Conservation (phyloP, 1,140 invertebrate genomes). For the Campoletis sonorensis region DNA sequence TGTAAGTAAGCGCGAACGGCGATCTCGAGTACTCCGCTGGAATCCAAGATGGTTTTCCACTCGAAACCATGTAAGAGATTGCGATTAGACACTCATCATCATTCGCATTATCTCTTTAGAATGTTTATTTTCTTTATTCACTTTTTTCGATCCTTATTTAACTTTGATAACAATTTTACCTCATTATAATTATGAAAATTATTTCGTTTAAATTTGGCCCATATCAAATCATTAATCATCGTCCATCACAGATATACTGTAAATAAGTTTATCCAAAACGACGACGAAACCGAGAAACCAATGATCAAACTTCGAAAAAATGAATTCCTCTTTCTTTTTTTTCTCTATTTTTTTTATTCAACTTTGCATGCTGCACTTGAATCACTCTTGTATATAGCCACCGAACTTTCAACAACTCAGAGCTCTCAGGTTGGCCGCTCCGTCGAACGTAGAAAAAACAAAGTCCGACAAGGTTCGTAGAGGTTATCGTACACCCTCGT, state of each 20-base stretch:
- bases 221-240: neutral
- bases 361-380: constrained; percentile 76
- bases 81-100: neutral
- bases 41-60: constrained; percentile 25
- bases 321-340: constrained; percentile 24
- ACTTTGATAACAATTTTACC: constrained; percentile 15
- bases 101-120: neutral
- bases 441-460: constrained; percentile 88
- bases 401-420: constrained; percentile 86
- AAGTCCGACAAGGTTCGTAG: constrained; percentile 90
- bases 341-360: constrained; percentile 65
- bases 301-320: neutral
- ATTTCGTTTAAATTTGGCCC: neutral
- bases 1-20: constrained; percentile 35
- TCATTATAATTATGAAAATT: neutral
- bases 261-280: neutral
- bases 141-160: constrained; percentile 14
- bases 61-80: constrained; percentile 33
- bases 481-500: neutral
- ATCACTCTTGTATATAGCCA: constrained; percentile 77
- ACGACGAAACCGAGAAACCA: neutral
- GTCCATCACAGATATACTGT: neutral
- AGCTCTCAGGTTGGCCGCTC: constrained; percentile 86
- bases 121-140: neutral
- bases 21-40: constrained; percentile 21